Evolutionary conservation across 2,797 vertebrate species (phyloP), one percentile per base, ranked within the genome.

Genomic region (Cetoscarus ocellatus): DNA sequence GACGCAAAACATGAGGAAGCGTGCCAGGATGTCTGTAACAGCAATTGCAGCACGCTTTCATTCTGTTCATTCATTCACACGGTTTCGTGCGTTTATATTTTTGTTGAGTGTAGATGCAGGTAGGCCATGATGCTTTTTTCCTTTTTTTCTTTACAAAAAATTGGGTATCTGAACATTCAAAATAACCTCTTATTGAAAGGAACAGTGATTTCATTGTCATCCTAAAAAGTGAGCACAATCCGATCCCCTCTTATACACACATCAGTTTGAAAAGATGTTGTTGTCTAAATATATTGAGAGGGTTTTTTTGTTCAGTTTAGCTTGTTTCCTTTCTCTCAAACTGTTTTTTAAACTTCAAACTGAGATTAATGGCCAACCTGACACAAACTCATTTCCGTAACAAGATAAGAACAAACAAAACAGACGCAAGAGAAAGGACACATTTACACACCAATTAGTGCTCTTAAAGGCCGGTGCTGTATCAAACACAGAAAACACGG

Each of bases 391-490:
- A 76, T 84, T 87, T 78, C 54, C 56, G 61, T 50, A 59, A 85
- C 80, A 85, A 83, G 85, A 88, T 87, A 76, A 78, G 77, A 67
- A 82, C 55, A 84, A 86, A 85, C 48, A 67, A 80, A 84, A 82
- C 60, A 71, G 71, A 75, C 59, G 74, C 66, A 67, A 66, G 53
- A 75, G 64, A 87, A 91, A 86, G 76, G 75, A 85, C 83, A 90
- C 86, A 86, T 87, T 88, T 88, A 89, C 82, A 89, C 83, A 70
- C 75, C 83, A 91, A 92, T 93, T 91, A 90, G 88, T 75, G 75
- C 67, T 73, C 79, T 84, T 80, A 86, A 82, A 84, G 82, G 81
- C 81, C 62, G 17, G 54, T 54, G 77, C 80, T 84, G 87, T 70
- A 88, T 88, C 82, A 90, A 85, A 84, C 60, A 70, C 74, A 73